These are phyloP conservation scores for Galemys pyrenaicus DNA, from an alignment of 2,113 vertebrate species.

Conservation along the genomic window DNA sequence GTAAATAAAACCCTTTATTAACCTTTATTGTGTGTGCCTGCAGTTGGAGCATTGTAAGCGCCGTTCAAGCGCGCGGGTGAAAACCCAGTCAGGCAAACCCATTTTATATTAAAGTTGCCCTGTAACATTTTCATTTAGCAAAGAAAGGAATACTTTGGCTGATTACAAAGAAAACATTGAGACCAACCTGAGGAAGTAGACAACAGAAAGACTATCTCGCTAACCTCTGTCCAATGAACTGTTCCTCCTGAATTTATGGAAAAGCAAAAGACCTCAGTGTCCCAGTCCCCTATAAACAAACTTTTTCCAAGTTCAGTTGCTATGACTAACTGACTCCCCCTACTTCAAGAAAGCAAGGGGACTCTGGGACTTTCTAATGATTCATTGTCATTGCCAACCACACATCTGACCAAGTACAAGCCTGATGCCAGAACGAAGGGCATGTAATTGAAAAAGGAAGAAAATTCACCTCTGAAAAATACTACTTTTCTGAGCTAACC, in stretches of 20 bases:
- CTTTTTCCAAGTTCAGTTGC: slow-evolving; percentile 26
- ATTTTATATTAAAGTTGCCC: no score
- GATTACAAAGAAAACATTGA: background rate
- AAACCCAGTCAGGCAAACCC: no score
- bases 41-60: no score
- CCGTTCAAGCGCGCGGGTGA: no score
- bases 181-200: background rate
- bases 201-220: background rate
- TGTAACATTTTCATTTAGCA: no score
- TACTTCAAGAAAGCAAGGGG: background rate
- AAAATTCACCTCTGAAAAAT: background rate
- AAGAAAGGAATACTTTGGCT: background rate
- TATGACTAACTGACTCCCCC: slow-evolving; percentile 46
- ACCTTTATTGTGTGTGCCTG: no score
- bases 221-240: background rate
- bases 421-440: background rate
- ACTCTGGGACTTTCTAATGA: background rate
- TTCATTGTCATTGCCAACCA: background rate
- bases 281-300: slow-evolving; percentile 34
- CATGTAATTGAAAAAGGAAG: slow-evolving; percentile 42
- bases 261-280: slow-evolving; percentile 14
- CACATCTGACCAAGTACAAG: background rate
- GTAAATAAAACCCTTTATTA: no score
- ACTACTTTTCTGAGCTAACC: background rate
- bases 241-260: slow-evolving; percentile 24